phyloP scores from a whole-genome alignment of 2,113 vertebrate species.

The Zeus faber region DNA sequence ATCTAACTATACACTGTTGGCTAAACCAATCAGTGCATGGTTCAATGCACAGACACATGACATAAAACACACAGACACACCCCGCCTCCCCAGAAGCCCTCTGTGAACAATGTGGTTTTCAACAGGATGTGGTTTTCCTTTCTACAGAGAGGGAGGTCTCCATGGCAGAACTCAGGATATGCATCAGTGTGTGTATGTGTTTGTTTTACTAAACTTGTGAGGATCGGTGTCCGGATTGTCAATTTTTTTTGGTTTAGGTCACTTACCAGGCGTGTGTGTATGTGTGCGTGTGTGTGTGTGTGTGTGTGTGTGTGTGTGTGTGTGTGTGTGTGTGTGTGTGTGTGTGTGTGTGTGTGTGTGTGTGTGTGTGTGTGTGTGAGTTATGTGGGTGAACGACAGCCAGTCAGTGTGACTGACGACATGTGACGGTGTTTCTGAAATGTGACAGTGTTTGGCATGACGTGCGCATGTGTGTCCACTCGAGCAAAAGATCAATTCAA shows the following conservation, averaged over 20 bases:
- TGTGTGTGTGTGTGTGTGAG: neutral
- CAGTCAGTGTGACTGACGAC: neutral
- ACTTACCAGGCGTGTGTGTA: no score
- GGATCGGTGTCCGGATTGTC: no score
- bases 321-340: neutral
- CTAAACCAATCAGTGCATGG: no score
- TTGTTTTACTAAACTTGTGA: no score
- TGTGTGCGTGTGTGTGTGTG: neutral
- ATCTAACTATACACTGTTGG: no score
- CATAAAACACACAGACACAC: constrained; percentile 3
- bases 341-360: constrained; percentile 1
- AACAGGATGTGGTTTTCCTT: constrained; percentile 56
- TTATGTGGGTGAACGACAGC: neutral
- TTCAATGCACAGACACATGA: no score
- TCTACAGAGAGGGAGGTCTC: neutral
- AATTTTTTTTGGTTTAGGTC: neutral
- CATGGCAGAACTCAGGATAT: constrained; percentile 4
- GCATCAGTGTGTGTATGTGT: neutral
- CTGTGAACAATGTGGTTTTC: constrained; percentile 23
- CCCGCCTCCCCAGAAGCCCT: constrained; percentile 14
- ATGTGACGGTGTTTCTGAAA: neutral
- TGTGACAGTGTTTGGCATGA: no score
- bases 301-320: neutral
- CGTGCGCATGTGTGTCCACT: neutral
- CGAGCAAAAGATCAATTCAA: neutral